Percentiles rank a stretch among this genome's conserved stretches.
phyloP scores from a whole-genome alignment of 2,797 vertebrate genomes.

The Lutra lutra region DNA sequence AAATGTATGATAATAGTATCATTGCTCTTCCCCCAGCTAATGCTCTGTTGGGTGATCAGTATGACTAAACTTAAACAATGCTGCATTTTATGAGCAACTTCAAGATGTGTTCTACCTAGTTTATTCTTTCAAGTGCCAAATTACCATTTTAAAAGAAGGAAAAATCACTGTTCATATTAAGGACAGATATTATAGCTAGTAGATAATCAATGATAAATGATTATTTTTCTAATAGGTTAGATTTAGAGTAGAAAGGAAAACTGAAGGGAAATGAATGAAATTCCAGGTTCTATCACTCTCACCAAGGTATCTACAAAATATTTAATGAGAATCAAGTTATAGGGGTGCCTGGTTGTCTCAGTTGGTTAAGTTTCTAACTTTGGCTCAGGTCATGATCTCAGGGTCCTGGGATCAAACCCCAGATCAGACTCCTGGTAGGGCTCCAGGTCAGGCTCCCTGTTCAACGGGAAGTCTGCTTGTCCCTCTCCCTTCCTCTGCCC shows the following conservation, averaged over 20 bases:
- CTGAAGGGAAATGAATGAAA: slow-evolving; percentile 13
- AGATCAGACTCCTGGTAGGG: neutral
- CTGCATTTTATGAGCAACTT: slow-evolving; percentile 41
- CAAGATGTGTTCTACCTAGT: neutral
- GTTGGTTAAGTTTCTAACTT: neutral
- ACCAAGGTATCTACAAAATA: neutral
- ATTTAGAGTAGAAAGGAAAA: slow-evolving; percentile 17
- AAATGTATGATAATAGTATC: neutral
- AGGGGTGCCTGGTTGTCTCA: neutral
- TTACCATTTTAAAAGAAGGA: neutral
- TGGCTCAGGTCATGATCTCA: neutral
- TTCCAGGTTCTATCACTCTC: neutral
- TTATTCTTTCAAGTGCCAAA: slow-evolving; percentile 32
- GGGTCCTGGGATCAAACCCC: neutral
- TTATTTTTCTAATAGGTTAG: slow-evolving; percentile 16
- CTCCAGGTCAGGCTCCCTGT: neutral
- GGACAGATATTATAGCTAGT: neutral
- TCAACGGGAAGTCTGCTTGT: neutral
- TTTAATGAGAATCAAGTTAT: neutral
- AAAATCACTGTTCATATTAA: slow-evolving; percentile 44
- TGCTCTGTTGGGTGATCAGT: neutral
- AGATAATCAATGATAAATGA: slow-evolving; percentile 8
- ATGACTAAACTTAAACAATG: neutral
- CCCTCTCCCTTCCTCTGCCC: neutral
- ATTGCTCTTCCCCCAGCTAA: neutral